phyloP scores from a whole-genome alignment of 2,797 vertebrate genomes.

The Emydoidea blandingii region DNA sequence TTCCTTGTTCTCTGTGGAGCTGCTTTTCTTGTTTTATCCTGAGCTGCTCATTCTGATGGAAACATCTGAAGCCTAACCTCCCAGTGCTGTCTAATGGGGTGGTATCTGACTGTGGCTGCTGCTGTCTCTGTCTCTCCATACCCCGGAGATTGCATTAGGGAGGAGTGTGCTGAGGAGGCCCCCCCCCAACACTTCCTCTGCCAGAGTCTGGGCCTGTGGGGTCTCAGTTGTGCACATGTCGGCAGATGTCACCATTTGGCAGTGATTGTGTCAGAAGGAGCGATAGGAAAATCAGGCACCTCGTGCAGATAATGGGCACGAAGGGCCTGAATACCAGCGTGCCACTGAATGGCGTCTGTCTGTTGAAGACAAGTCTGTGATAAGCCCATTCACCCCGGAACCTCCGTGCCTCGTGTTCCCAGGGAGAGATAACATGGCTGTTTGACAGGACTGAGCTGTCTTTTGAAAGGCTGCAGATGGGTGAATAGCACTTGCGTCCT shows the following conservation, averaged over 20 bases:
- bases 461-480: not conserved
- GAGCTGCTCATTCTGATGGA: not conserved
- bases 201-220: not conserved
- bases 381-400: constrained; percentile 22
- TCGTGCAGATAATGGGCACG: not conserved
- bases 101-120: not conserved
- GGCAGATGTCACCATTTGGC: not conserved
- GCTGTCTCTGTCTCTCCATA: not conserved
- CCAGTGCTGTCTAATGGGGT: not conserved
- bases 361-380: not conserved
- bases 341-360: not conserved
- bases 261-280: not conserved
- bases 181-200: not conserved
- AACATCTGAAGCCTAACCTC: not conserved
- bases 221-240: not conserved
- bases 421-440: not conserved
- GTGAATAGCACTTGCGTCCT: not conserved
- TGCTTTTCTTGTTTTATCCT: not conserved
- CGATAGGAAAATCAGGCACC: not conserved
- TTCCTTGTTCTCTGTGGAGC: not conserved
- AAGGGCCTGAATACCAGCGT: not conserved
- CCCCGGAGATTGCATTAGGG: not conserved
- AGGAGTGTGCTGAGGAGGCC: not conserved
- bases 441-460: not conserved
- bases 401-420: not conserved